Evolutionary conservation across 2,797 vertebrate species (phyloP), one percentile per base, ranked within the genome.

Genomic region (Chelonia mydas): DNA sequence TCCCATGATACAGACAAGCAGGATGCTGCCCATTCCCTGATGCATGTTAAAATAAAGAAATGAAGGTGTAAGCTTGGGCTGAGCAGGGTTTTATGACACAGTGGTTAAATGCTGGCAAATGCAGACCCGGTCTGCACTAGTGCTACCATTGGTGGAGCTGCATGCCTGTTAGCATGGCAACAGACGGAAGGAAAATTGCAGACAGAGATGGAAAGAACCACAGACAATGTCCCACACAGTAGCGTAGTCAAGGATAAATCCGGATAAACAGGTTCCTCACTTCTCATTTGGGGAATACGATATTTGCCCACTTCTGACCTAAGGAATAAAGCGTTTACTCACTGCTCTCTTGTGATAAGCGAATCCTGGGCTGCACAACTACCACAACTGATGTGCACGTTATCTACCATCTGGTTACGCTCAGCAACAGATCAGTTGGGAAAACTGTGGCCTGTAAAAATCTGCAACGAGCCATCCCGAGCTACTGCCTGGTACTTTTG

Each of bases 1-100:
- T 55, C 7, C 95, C 93, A 97, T 96, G 93, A 92, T 81, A 96
- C 81, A 91, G 95, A 96, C 96, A 97, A 96, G 92, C 84, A 92
- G 47, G 74, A 31, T 95, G 82, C 45, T 77, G 49, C 90, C 93
- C 80, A 92, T 94, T 95, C 53, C 61, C 50, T 51, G 79, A 74
- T n/a, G 81, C 76, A 86, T 88, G 79, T 3, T 87, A 84, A 86
- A 91, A 55, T 81, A 21, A 81, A 96, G 23, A 94, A 92, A 95
- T 45, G 3, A 90, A 76, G 86, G 57, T 49, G 79, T 61, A 95
- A 31, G 2, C 54, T 11, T 37, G 55, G 54, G 49, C 83, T 3
- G 27, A 50, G 7, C 37, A 84, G 94, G 51, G n/a, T 92, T 54
- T 53, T 61, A 55, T 3, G 57, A 81, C 25, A 33, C 23, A 94